phyloP scores from a whole-genome alignment of 2,888 invertebrate genomes.

The Tortricodes alternella region DNA sequence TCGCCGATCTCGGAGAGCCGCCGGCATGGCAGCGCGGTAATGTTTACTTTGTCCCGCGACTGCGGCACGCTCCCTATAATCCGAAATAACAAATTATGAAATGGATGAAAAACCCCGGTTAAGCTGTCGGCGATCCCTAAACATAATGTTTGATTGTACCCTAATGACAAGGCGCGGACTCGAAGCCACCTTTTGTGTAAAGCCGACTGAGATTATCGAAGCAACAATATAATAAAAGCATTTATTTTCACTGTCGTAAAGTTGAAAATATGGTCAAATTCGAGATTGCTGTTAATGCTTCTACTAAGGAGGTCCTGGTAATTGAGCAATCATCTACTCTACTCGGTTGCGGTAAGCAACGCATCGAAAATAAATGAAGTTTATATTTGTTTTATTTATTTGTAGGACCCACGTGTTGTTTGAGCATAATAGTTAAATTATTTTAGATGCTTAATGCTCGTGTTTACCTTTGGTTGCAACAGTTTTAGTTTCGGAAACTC shows the following conservation, averaged over 20 bases:
- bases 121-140: slow-evolving; percentile 82
- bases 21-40: slow-evolving; percentile 46
- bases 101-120: slow-evolving; percentile 78
- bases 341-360: slow-evolving; percentile 77
- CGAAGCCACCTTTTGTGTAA: slow-evolving; percentile 72
- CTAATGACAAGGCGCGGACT: slow-evolving; percentile 81
- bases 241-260: slow-evolving; percentile 62
- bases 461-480: too few species aligned
- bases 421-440: slow-evolving; percentile 48
- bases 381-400: slow-evolving; percentile 74
- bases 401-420: slow-evolving; percentile 46
- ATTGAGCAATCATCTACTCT: slow-evolving; percentile 82
- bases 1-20: too few species aligned
- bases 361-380: slow-evolving; percentile 75
- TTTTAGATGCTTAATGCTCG: slow-evolving; percentile 37
- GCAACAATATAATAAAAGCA: slow-evolving; percentile 58
- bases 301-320: slow-evolving; percentile 81
- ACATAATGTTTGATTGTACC: slow-evolving; percentile 80
- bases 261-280: slow-evolving; percentile 59
- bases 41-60: slow-evolving; percentile 75
- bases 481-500: too few species aligned
- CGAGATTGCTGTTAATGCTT: slow-evolving; percentile 61
- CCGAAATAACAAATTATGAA: slow-evolving; percentile 81
- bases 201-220: slow-evolving; percentile 71
- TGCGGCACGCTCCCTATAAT: slow-evolving; percentile 77